Evolutionary conservation across 37 sponge, comb jelly and placozoan genomes (phyloP), one percentile per base, ranked within the genome.

Genomic region (Spongia lamella): DNA sequence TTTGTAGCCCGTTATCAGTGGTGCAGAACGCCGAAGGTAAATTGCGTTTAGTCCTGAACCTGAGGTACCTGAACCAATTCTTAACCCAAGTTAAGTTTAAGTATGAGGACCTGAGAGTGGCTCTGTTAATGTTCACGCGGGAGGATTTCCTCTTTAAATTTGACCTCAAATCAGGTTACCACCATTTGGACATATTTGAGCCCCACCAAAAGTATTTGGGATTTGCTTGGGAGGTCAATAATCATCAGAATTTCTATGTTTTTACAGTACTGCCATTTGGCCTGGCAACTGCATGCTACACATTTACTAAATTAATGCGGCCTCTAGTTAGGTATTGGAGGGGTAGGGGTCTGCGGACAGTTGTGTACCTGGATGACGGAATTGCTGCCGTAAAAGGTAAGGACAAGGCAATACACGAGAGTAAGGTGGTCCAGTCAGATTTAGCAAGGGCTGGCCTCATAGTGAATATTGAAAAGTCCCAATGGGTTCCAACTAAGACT

Each of bases 301-400:
- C n/a, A n/a, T n/a, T n/a, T n/a, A n/a, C n/a, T n/a, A n/a, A n/a
- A n/a, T n/a, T n/a, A n/a, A n/a, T n/a, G n/a, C n/a, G n/a, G n/a
- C n/a, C n/a, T n/a, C n/a, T n/a, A n/a, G n/a, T n/a, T n/a, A n/a
- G n/a, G n/a, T n/a, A n/a, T n/a, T n/a, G n/a, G n/a, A n/a, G n/a
- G n/a, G n/a, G n/a, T n/a, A n/a, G 40, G 30, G 81, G 81, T 50
- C 24, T 70, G 27, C 69, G 38, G 35, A 27, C 31, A 21, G 39
- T 70, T 29, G 14, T 80, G 20, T 80, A 80, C 39, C 14, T 80
- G 39, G 81, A 80, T 57, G 61, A 80, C 50, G 81, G 81, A 38
- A 64, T 78, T 50, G 27, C 52, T 63, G 64, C 31, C 11, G 68
- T 58, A 25, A 22, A 21, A 27, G 26, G 30, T 26, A 2, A 53